Conservation (phyloP, 1,140 invertebrate genomes). For the Mactra quadrangularis region DNA sequence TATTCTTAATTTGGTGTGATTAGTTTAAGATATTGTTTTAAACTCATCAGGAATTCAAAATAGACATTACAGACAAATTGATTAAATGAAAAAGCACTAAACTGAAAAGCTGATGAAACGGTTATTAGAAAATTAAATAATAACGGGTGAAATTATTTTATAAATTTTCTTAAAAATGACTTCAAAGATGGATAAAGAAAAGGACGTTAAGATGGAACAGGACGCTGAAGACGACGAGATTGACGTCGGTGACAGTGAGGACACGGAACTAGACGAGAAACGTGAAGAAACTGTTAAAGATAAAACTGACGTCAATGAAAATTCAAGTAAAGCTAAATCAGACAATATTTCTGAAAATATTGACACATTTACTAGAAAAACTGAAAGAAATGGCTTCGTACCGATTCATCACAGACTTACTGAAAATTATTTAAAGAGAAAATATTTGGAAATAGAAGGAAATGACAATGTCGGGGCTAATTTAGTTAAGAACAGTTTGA, state of each 20-base stretch:
- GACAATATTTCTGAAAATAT: neutral
- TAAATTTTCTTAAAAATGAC: too few relatives aligned
- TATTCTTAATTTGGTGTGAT: too few relatives aligned
- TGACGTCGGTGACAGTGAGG: too few relatives aligned
- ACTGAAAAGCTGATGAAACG: too few relatives aligned
- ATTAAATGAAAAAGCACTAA: too few relatives aligned
- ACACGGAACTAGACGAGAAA: constrained; percentile 3
- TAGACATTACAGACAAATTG: too few relatives aligned
- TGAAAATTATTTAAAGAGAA: constrained; percentile 48
- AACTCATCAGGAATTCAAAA: too few relatives aligned
- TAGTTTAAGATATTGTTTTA: too few relatives aligned
- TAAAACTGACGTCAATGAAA: neutral
- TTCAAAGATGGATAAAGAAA: neutral
- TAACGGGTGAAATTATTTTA: too few relatives aligned
- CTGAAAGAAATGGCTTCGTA: constrained; percentile 37
- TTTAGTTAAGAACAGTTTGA: constrained; percentile 5
- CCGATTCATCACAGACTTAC: constrained; percentile 35
- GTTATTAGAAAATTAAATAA: too few relatives aligned
- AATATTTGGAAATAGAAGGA: constrained; percentile 38
- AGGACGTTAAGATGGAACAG: neutral
- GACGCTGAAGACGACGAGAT: constrained; percentile 15
- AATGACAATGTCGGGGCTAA: neutral
- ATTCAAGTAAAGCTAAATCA: neutral
- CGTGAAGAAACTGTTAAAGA: neutral
- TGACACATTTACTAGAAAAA: neutral